phyloP scores from a whole-genome alignment of 1,140 invertebrate species.

The Psilanteris sp. region DNA sequence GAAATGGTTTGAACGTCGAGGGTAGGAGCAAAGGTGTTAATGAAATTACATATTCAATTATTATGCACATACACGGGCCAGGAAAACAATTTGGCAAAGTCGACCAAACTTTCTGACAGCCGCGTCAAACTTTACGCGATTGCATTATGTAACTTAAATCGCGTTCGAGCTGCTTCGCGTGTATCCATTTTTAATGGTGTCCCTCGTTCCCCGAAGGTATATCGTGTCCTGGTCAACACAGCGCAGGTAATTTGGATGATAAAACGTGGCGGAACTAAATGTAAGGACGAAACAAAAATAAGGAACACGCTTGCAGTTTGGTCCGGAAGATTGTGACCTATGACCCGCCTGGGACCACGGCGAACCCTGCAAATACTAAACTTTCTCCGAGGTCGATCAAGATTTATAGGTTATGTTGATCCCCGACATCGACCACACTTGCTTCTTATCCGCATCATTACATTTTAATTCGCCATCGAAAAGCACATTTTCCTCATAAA shows the following conservation, averaged over 20 bases:
- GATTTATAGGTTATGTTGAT: conserved; percentile 20
- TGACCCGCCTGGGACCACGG: conserved; percentile 14
- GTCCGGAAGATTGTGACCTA: conserved; percentile 36
- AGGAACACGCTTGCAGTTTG: conserved; percentile 23
- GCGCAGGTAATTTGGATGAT: conserved; percentile 25
- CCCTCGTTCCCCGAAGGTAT: conserved; percentile 27
- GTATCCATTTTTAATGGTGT: conserved; percentile 33
- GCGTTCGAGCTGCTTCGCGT: too few species aligned
- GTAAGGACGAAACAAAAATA: too few species aligned
- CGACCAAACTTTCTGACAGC: too few species aligned
- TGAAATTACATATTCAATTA: too few species aligned
- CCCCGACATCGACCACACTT: too few species aligned
- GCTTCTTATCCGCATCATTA: too few species aligned
- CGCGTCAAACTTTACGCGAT: conserved; percentile 9
- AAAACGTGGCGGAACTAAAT: conserved; percentile 11
- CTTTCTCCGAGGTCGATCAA: conserved; percentile 17
- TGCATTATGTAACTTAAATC: conserved; percentile 13
- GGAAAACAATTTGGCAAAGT: too few species aligned
- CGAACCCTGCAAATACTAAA: conserved; percentile 26
- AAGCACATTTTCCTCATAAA: too few species aligned
- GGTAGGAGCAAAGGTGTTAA: too few species aligned
- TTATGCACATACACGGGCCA: too few species aligned
- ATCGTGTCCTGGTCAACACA: conserved; percentile 16
- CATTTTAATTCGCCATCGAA: too few species aligned
- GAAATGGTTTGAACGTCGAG: too few species aligned